A percentile compares a stretch with the other conserved stretches of the same genome.
Conservation (phyloP, 1,140 invertebrate species). For the Anadara kagoshimensis region DNA sequence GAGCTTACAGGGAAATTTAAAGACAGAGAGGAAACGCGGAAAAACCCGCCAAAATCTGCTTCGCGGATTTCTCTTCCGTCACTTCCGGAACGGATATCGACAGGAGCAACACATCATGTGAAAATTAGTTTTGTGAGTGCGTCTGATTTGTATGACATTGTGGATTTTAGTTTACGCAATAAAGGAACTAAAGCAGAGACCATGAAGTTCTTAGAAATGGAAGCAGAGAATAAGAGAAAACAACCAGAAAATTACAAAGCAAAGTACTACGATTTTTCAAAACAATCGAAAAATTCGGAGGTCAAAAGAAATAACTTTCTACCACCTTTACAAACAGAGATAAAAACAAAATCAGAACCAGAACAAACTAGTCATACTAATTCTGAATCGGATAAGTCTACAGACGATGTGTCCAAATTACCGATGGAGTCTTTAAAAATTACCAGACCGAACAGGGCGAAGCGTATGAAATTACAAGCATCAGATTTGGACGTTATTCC, state of each 20-base stretch:
- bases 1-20: slow-evolving; percentile 38
- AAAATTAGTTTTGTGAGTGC: slow-evolving; percentile 51
- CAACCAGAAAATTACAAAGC: slow-evolving; percentile 2
- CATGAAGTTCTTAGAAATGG: slow-evolving; percentile 31
- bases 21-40: neutral
- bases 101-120: slow-evolving; percentile 34
- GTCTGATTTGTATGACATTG: slow-evolving; percentile 47
- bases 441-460: slow-evolving; percentile 41
- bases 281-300: slow-evolving; percentile 1
- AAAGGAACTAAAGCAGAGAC: slow-evolving; percentile 39
- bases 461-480: slow-evolving; percentile 43
- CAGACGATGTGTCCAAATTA: slow-evolving; percentile 1
- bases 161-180: slow-evolving; percentile 48
- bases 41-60: slow-evolving; percentile 21
- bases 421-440: slow-evolving; percentile 28
- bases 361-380: slow-evolving; percentile 2
- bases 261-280: slow-evolving; percentile 2
- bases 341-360: slow-evolving; percentile 1
- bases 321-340: slow-evolving; percentile 16
- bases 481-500: slow-evolving; percentile 39
- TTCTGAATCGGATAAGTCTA: neutral
- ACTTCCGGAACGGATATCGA: slow-evolving; percentile 22
- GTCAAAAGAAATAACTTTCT: neutral
- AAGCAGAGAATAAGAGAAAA: slow-evolving; percentile 24
- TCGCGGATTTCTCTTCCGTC: slow-evolving; percentile 15